phyloP scores from a whole-genome alignment of 2,113 vertebrate genomes.

The Odocoileus hemionus region DNA sequence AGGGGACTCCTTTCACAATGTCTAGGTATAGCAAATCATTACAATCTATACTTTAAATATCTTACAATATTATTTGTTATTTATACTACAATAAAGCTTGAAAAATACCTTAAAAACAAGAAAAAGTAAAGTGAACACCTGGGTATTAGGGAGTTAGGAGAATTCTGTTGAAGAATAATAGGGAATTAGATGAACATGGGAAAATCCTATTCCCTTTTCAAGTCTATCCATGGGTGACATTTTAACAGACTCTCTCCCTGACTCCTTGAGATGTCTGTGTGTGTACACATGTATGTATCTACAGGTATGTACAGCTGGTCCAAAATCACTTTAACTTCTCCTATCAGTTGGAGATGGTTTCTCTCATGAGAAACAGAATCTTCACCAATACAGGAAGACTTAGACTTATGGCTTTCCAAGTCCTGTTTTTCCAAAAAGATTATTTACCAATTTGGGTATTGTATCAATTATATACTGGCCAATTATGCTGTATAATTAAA shows the following conservation, averaged over 20 bases:
- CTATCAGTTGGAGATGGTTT: background rate
- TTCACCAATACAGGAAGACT: background rate
- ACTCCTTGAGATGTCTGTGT: background rate
- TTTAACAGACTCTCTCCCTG: background rate
- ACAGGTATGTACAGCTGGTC: accelerated
- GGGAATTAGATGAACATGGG: background rate
- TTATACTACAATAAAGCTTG: background rate
- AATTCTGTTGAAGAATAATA: background rate
- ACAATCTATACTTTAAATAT: background rate
- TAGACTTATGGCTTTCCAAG: background rate
- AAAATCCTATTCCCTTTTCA: background rate
- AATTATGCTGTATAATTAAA: background rate
- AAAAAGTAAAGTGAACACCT: background rate
- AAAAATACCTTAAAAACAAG: background rate
- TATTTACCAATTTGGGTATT: background rate
- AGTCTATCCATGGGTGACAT: background rate
- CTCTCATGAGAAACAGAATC: background rate
- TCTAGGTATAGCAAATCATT: background rate
- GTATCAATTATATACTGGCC: background rate
- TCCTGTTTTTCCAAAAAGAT: background rate
- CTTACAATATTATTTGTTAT: background rate
- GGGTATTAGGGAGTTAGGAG: background rate
- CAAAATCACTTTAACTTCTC: background rate
- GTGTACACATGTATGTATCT: accelerated
- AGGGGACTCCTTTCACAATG: background rate